Conservation (phyloP, 2,888 invertebrate species). For the Apotomis turbidana region DNA sequence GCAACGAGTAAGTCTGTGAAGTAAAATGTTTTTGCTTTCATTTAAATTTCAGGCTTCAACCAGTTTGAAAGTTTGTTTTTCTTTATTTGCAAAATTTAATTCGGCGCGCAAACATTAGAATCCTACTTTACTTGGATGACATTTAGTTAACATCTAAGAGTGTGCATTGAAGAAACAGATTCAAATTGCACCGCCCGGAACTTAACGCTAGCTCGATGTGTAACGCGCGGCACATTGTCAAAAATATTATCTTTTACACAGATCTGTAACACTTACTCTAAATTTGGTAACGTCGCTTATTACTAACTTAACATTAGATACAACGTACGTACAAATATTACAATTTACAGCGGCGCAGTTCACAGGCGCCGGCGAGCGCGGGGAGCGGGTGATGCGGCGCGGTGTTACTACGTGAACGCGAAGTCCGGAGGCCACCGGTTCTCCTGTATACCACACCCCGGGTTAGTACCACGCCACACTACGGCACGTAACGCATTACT, state of each 20-base stretch:
- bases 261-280: conserved; percentile 61
- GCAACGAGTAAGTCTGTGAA: too few species aligned
- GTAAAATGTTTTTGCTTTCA: too few species aligned
- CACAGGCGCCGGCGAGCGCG: conserved; percentile 27
- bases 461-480: conserved; percentile 41
- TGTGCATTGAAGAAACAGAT: background rate
- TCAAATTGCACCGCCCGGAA: conserved; percentile 13
- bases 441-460: conserved; percentile 64
- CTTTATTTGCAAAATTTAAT: too few species aligned
- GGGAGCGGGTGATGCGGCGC: conserved; percentile 27
- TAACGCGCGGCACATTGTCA: conserved; percentile 43
- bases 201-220: conserved; percentile 38
- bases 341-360: conserved; percentile 55
- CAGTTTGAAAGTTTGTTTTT: background rate
- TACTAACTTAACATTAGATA: conserved; percentile 42
- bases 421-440: conserved; percentile 79
- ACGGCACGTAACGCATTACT: background rate
- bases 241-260: conserved; percentile 55
- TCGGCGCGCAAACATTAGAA: background rate
- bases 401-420: conserved; percentile 73
- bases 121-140: background rate
- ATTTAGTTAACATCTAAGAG: background rate
- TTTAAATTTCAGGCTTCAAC: background rate
- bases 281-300: conserved; percentile 51
- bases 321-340: conserved; percentile 58